Percentiles rank a stretch among this genome's conserved stretches.
phyloP scores from a whole-genome alignment of 2,113 vertebrate genomes.

The Tenrec ecaudatus region DNA sequence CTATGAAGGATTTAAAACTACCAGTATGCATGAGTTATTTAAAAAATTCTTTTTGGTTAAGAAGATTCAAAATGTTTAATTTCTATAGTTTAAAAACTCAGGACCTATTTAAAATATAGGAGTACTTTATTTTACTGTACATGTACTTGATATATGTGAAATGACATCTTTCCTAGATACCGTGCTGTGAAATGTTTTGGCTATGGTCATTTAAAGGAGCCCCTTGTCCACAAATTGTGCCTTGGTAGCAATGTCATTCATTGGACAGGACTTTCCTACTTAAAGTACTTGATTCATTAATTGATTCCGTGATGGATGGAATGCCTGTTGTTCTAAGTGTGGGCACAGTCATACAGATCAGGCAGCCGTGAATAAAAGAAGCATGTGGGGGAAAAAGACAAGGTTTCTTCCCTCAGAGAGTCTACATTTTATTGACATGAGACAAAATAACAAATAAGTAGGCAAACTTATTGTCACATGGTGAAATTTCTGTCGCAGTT shows the following conservation, averaged over 20 bases:
- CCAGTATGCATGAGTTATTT: background rate
- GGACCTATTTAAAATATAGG: slow-evolving; percentile 5
- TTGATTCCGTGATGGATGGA: background rate
- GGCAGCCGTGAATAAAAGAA: background rate
- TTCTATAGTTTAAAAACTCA: slow-evolving; percentile 47
- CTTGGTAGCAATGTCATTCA: background rate
- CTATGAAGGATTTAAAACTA: slow-evolving; percentile 28
- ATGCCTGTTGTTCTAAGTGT: background rate
- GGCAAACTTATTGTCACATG: background rate
- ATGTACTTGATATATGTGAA: slow-evolving; percentile 36
- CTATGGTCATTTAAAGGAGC: background rate
- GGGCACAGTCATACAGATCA: background rate
- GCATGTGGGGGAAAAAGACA: background rate
- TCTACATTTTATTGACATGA: background rate
- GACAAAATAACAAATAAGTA: background rate
- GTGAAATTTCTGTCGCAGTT: slow-evolving; percentile 7
- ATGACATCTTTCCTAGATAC: slow-evolving; percentile 5
- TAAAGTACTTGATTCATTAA: background rate
- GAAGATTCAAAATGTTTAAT: slow-evolving; percentile 37
- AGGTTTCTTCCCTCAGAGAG: background rate
- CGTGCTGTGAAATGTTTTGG: background rate
- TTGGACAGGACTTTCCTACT: background rate
- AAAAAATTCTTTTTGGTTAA: slow-evolving; percentile 16
- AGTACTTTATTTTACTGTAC: background rate
- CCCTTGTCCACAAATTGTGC: background rate